phyloP scores from a whole-genome alignment of 2,888 invertebrate genomes.

The Campopleginae sp. region DNA sequence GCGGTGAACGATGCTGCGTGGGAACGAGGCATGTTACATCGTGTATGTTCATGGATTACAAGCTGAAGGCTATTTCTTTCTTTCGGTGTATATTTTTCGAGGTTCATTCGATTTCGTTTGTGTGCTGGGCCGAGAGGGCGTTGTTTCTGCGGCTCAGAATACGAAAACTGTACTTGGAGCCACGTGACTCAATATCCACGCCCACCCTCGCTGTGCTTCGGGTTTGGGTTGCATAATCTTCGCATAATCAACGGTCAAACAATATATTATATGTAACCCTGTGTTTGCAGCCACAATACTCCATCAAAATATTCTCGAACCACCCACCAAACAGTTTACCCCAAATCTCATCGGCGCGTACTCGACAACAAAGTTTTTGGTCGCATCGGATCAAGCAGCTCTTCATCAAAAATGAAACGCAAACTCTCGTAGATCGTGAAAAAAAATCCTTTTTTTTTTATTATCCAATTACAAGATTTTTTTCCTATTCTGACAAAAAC shows the following conservation, averaged over 20 bases:
- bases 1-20: constrained; percentile 55
- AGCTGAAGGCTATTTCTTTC: constrained; percentile 47
- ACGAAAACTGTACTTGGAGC: constrained; percentile 72
- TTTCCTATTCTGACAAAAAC: background rate
- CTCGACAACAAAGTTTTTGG: constrained; percentile 4
- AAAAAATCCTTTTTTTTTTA: background rate
- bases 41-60: constrained; percentile 34
- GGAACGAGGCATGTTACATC: constrained; percentile 49
- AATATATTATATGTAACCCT: constrained; percentile 26
- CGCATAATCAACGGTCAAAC: constrained; percentile 63
- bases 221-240: constrained; percentile 78
- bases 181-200: constrained; percentile 73
- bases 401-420: background rate
- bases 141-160: constrained; percentile 70
- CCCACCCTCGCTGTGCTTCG: constrained; percentile 51
- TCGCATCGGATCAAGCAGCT: background rate
- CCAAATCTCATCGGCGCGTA: background rate
- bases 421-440: background rate
- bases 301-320: constrained; percentile 14
- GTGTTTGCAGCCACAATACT: constrained; percentile 20
- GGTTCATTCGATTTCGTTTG: constrained; percentile 56
- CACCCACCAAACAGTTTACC: background rate
- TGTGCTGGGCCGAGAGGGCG: constrained; percentile 49
- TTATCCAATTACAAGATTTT: background rate
- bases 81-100: constrained; percentile 40